Base-by-base conservation (phyloP, 2,797 vertebrate species). In the Artibeus jamaicensis region DNA sequence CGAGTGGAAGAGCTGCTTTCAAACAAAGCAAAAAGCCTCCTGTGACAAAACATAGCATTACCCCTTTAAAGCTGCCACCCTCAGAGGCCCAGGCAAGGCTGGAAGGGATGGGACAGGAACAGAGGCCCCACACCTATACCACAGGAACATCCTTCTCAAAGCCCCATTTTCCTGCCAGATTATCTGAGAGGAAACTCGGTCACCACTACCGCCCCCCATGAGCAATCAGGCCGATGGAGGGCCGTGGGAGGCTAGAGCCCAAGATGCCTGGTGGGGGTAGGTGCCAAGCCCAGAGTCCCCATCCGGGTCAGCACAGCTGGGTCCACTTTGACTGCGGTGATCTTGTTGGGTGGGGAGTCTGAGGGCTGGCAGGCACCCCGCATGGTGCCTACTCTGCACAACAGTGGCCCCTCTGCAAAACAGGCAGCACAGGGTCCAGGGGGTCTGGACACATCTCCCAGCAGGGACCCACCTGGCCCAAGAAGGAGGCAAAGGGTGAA, bases 71-170 rank as follows among this genome's bases (percentile, higher is more conserved):
- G 76, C 79, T 2, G n/a, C 6, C 19, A 29, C 77, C 73, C 29
- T 34, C 37, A 1, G 19, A 34, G 44, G 19, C 57, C 29, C 32
- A 18, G 7, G 26, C 2, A 0, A 67, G 42, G 22, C 44, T 2
- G 32, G 21, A 5, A 32, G 42, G 34, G 37, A 26, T 18, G 50
- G 50, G 76, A 55, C 22, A 22, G 50, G 76, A 14, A 26, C 2
- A 55, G 26, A 44, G 37, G 55, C 26, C 77, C 18, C 39, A 22
- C n/a, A 18, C 86, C 44, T 44, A 18, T 14, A 3, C 46, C 37
- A 14, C 0, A 0, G 32, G 34, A 50, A 4, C 6, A 44, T 0
- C 3, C 34, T 5, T 29, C 37, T 37, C 12, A 2, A 0, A 24
- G 10, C 1, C 3, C 73, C 53, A 48, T 55, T 50, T 65, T 79